A percentile compares a stretch with the other conserved stretches of the same genome.
Conservation (phyloP, 2,797 vertebrate species). For the Sebastes cheni region DNA sequence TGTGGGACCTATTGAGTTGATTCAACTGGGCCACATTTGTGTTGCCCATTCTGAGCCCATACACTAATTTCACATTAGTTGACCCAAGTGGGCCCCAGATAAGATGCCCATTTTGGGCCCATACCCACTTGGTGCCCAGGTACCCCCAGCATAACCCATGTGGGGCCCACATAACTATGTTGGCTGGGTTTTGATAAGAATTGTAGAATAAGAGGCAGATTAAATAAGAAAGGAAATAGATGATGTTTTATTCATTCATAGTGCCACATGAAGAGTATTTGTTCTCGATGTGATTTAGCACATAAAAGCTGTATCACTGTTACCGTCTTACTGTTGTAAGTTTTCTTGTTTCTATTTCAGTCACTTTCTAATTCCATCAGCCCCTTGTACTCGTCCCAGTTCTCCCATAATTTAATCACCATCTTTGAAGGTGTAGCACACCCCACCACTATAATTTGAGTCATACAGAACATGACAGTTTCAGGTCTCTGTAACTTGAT, state of each 20-base stretch:
- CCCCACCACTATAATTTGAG: slow-evolving; percentile 32
- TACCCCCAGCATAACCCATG: no score
- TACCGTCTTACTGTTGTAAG: background rate
- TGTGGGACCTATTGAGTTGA: no score
- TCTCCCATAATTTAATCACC: slow-evolving; percentile 37
- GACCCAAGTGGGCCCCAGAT: no score
- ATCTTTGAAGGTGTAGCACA: slow-evolving; percentile 33
- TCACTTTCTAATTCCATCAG: slow-evolving; percentile 31
- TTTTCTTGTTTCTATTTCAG: slow-evolving; percentile 24
- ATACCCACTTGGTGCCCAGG: no score
- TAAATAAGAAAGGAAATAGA: no score
- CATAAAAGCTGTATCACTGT: background rate
- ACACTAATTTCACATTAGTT: no score
- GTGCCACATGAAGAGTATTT: background rate
- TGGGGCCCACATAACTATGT: no score
- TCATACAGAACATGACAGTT: slow-evolving; percentile 39
- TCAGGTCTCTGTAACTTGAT: slow-evolving; percentile 49
- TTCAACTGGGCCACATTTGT: no score
- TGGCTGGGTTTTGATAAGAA: background rate
- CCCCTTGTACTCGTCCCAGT: slow-evolving; percentile 24
- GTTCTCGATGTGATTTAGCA: background rate
- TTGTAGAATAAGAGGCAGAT: background rate
- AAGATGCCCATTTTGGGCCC: no score
- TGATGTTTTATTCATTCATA: background rate
- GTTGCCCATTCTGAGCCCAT: no score